These are phyloP conservation scores for Torymus auratus DNA, from an alignment of 2,888 invertebrate genomes.

Conservation along the genomic window DNA sequence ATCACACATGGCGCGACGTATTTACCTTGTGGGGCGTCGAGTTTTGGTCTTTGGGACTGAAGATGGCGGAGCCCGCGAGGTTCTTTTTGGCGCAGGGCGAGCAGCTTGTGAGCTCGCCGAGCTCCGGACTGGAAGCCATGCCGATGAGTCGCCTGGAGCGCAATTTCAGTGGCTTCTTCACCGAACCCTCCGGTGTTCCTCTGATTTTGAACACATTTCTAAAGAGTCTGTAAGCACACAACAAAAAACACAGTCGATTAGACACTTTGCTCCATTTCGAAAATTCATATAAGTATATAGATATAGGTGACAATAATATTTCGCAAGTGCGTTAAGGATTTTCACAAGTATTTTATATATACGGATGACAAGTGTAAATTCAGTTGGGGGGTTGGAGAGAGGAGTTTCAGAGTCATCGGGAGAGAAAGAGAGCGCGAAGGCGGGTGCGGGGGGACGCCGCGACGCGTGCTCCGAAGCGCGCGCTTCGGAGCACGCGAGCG, in stretches of 20 bases:
- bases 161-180: slow-evolving; percentile 62
- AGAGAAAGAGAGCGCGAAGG: neutral
- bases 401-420: no score
- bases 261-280: neutral
- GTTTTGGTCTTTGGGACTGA: slow-evolving; percentile 62
- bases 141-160: slow-evolving; percentile 65
- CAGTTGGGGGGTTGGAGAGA: no score
- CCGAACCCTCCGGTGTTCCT: slow-evolving; percentile 68
- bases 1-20: neutral
- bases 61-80: slow-evolving; percentile 67
- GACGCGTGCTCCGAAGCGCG: neutral
- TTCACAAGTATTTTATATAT: neutral
- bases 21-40: slow-evolving; percentile 71
- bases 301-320: no score
- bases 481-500: neutral
- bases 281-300: no score
- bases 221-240: slow-evolving; percentile 67
- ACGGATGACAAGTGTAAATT: neutral
- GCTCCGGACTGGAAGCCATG: slow-evolving; percentile 68
- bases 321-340: no score
- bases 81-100: slow-evolving; percentile 64
- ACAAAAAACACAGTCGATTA: slow-evolving; percentile 23
- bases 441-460: neutral
- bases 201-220: slow-evolving; percentile 72
- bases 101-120: slow-evolving; percentile 34